Base-by-base conservation (phyloP, 2,113 vertebrate genomes). In the Hucho hucho region DNA sequence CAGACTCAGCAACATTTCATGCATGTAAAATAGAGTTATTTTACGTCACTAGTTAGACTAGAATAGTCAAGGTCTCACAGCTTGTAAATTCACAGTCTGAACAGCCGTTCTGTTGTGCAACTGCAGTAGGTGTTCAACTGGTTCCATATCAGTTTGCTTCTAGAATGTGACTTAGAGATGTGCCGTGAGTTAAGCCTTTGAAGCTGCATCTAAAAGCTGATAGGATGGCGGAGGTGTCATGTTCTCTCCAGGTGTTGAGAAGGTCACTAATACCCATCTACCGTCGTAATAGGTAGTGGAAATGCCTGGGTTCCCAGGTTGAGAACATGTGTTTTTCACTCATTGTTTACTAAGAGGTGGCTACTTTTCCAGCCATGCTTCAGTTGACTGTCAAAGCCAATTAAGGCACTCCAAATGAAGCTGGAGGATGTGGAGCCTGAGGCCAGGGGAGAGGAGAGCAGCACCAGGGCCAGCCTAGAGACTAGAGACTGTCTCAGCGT, bases 401-500 rank as follows among this genome's bases (percentile, higher is more conserved):
- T 92, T 91, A 91, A 80, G 77, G 71, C 77, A 75, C 71, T 72
- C 84, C 85, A 89, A 90, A 92, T 90, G 78, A 90, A 92, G 89
- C 90, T 87, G 76, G 88, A 90, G 80, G 79, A 89, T 65, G 75
- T 58, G 11, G 76, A 69, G 87, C 87, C 84, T 78, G 64, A 2
- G 86, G 88, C 83, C 86, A 86, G 79, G 64, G 79, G 74, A 86
- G 79, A 85, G 80, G 77, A 86, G 79, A 18, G 74, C 69, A 78
- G 76, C 74, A 81, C 58, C 53, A 9, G 77, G 79, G 83, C 84
- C 79, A 89, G 85, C 74, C 28, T 81, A 80, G 37, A 18, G 59
- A 63, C 49, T 16, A 53, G 9, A 49, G 47, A 49, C 47, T 32
- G 29, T 53, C 47, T 53, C 58, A 61, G 20, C 32, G 37, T 76